Conservation (phyloP, 1,140 invertebrate genomes). For the Listronotus oregonensis region DNA sequence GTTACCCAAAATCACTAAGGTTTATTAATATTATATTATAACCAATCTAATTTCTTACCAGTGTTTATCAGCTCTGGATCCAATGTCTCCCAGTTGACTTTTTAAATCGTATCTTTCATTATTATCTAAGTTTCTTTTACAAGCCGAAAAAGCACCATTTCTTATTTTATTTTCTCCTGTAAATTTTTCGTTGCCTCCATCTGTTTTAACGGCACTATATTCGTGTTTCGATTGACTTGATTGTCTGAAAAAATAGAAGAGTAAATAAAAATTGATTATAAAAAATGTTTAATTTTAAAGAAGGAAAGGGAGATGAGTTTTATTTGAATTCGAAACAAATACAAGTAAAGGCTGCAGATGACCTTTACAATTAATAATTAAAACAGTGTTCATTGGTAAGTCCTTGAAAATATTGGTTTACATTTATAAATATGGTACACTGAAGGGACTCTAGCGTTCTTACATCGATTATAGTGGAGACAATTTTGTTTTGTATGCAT, state of each 20-base stretch:
- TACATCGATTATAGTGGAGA: no score
- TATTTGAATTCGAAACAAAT: no score
- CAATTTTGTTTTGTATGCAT: no score
- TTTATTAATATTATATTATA: no score
- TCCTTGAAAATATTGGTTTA: no score
- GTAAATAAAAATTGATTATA: background rate
- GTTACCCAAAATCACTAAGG: no score
- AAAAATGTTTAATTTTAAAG: background rate
- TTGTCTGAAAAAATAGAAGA: constrained; percentile 41
- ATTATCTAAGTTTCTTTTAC: constrained; percentile 68
- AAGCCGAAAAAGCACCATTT: constrained; percentile 66
- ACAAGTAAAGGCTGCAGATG: no score
- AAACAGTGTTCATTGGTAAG: no score
- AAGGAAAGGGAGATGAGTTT: no score
- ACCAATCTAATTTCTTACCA: constrained; percentile 67
- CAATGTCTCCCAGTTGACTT: constrained; percentile 78
- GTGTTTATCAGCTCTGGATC: constrained; percentile 81
- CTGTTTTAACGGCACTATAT: constrained; percentile 70
- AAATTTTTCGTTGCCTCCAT: constrained; percentile 64
- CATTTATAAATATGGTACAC: no score
- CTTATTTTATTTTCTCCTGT: constrained; percentile 67
- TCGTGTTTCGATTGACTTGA: constrained; percentile 65
- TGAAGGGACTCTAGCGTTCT: no score
- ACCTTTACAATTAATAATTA: no score
- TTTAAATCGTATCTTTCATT: constrained; percentile 74